Evolutionary conservation across 2,888 invertebrate species (phyloP), one percentile per base, ranked within the genome.

Genomic region (Xanthorhoe designata): DNA sequence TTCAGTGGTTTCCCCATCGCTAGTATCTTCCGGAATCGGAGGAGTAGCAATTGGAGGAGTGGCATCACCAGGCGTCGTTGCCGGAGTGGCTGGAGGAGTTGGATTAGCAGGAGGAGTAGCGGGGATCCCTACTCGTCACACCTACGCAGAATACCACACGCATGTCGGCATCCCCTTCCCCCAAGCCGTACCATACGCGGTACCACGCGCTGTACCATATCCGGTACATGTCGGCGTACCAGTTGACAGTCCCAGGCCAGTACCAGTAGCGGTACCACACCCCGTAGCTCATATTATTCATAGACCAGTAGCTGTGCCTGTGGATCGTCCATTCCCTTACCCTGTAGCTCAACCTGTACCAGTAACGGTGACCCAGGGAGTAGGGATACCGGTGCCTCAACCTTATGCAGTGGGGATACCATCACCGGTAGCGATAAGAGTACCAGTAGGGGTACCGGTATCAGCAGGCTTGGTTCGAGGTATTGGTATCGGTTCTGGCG

Each of bases 291-390:
- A 94, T 19, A 86, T 94, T 5, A 85, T 94, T 10, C 86, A 87
- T 0, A 78, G 94, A 50, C 92, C 94, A 0, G 75, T 91, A 0
- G 91, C 94, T 0, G 88, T 94, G 1, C 89, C 94, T 2, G 87
- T 95, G 0, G 94, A 95, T 54, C 87, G 94, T 66, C 94, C 95
- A 0, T 94, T 94, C 63, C 93, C 94, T 2, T 94, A 94, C 32
- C 91, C 94, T 0, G 89, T 94, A 0, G 89, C 94, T 10, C 94
- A 94, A 61, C 94, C 94, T 0, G 90, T 94, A 1, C 94, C 94
- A 0, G 91, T 94, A 0, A 87, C 91, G 1, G 81, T 94, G 0
- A 94, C 94, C 0, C 94, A 94, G 74, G 91, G 91, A 0, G 89
- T 94, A 0, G 90, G 91, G 0, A 91, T 94, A 45, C 94, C 94